Evolutionary conservation across 2,888 invertebrate species (phyloP), one percentile per base, ranked within the genome.

Genomic region (Dolichopus griseipennis): DNA sequence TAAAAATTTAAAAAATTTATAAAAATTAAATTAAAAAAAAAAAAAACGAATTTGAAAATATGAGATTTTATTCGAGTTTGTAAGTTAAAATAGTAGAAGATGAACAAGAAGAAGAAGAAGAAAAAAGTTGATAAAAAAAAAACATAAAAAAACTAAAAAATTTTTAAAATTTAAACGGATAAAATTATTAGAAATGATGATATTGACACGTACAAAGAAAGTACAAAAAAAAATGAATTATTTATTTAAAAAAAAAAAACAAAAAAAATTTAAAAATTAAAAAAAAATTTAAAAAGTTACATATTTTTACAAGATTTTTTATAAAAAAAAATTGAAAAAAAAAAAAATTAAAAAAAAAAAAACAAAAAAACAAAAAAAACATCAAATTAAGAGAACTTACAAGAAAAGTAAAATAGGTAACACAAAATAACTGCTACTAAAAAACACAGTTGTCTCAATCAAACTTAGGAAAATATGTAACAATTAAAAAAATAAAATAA

Each of bases 221-320:
- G 52, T 52, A 52, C 52, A 52, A 52, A 52, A 52, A 52, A 52
- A n/a, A 52, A 41, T 12, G 52, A 52, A 52, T 18, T 52, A 52
- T 52, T 52, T 52, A 52, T 52, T 52, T 52, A 52, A 52, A 9
- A 52, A 52, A 27, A 52, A 52, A 52, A 2, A 18, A 52, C 8
- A 52, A 52, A 52, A 27, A n/a, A n/a, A 15, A 43, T 8, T 8
- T 7, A 43, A 43, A 10, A 10, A 43, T 43, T 43, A 10, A 43
- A 10, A 12, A 12, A 52, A 52, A 9, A 52, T 12, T 37, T 37
- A 37, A 37, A 37, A 52, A 52, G 52, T 52, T 52, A 52, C 52
- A 52, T 52, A 52, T 52, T 52, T 52, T 52, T 52, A 52, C 52
- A 52, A 52, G 52, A 52, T 52, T 52, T 52, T 52, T 52, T 12